Base-by-base conservation (phyloP, 2,888 invertebrate species). In the Nymphalis polychloros region DNA sequence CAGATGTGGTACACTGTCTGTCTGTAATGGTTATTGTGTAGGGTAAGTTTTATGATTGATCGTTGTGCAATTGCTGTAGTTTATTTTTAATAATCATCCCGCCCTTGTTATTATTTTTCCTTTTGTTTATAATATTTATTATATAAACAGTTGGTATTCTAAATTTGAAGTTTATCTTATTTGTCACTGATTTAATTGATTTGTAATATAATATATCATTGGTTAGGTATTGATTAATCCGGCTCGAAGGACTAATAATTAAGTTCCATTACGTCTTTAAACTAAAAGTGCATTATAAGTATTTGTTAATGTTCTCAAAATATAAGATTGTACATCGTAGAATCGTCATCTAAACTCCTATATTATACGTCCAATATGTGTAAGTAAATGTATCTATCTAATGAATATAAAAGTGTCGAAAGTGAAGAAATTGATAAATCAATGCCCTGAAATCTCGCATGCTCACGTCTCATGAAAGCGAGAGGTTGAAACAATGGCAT, bases 1-100 rank as follows among this genome's bases (percentile, higher is more conserved):
- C 83, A 86, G 85, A 83, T 82, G 85, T 75, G 78, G 70, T 72
- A 53, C 62, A 69, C 71, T 72, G 73, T 31, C 71, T 63, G 57
- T 67, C 59, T 72, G 62, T 69, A 67, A 73, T 76, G 75, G 75
- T 75, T 74, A 72, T 75, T 69, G 67, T 60, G 63, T 69, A 71
- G 73, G 72, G 68, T 53, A 35, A 23, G 66, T 71, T 61, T 64
- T 66, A 67, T 73, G 69, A 65, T 59, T 68, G 70, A 70, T 69
- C 52, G 66, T 48, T 64, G 59, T 64, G 23, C 64, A 47, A 64
- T 64, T 49, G 55, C 10, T 49, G 50, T 46, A 41, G 41, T n/a
- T 48, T 47, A 27, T 23, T 27, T 23, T 57, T 35, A 19, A 55
- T 17, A 49, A 49, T 49, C 19, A 19, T n/a, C 19, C n/a, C 49